Base-by-base conservation (phyloP, 2,888 invertebrate species). In the Argyra leucocephala region DNA sequence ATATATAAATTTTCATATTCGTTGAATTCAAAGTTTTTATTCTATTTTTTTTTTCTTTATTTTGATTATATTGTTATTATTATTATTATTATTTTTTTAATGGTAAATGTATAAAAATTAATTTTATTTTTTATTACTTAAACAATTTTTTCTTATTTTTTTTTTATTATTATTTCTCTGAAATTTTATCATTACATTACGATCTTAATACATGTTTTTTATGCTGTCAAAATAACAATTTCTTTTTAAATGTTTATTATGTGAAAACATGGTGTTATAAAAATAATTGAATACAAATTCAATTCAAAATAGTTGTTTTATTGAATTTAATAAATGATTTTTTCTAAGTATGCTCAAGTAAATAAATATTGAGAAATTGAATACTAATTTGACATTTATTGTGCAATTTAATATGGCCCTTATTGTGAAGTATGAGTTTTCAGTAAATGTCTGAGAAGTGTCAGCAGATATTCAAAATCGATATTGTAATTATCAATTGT, bases 121-220 rank as follows among this genome's bases (percentile, higher is more conserved):
- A 48, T 48, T 48, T 48, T 48, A 48, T 48, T 48, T 48, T 48
- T 48, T 48, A 48, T 48, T 48, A 48, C 48, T 48, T n/a, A 48
- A 48, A 48, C 15, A 48, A 48, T 18, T 48, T n/a, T 48, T 48
- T 18, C 18, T 48, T n/a, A n/a, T 48, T 48, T 12, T 48, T 48
- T 15, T 31, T 48, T 48, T 37, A 18, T 48, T 12, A n/a, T 48
- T 48, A 5, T 48, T 48, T 48, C 18, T 48, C 31, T 31, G 31
- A 31, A 31, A 31, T 48, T 48, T 48, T 48, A 48, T 48, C 48
- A 48, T 48, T 48, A 48, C 48, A n/a, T 48, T 48, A 48, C 48
- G n/a, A 48, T 48, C 48, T 48, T 12, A 48, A 48, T 48, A 48
- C 18, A 48, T 48, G 48, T 48, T 48, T 31, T 31, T 48, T 48